Percentiles rank a stretch among this genome's conserved stretches.
phyloP scores from a whole-genome alignment of 1,140 invertebrate species.

The Fopius arisanus region DNA sequence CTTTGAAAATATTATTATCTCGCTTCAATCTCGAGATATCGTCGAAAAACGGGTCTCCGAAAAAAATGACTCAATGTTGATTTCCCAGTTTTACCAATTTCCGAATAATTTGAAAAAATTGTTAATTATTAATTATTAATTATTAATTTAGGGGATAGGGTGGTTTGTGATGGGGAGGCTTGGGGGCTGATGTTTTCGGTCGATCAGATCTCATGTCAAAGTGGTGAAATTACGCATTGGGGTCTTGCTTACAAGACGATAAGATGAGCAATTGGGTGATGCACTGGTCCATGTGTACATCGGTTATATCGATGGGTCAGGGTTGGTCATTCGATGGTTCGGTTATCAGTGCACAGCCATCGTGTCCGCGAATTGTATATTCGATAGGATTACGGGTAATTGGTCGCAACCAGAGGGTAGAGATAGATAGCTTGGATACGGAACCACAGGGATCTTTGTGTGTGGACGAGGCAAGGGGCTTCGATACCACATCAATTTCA shows the following conservation, averaged over 20 bases:
- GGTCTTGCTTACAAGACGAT: background rate
- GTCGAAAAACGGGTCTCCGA: no score
- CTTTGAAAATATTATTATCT: no score
- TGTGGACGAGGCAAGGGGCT: background rate
- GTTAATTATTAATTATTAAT: no score
- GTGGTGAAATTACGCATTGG: background rate
- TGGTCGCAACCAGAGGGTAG: conserved; percentile 10
- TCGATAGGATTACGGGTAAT: conserved; percentile 27
- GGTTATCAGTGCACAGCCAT: conserved; percentile 20
- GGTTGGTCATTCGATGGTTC: conserved; percentile 1
- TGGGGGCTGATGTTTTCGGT: no score
- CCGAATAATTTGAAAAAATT: no score
- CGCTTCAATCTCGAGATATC: no score
- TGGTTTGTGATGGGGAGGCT: no score
- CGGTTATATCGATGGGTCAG: conserved; percentile 5
- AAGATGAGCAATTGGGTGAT: conserved; percentile 26
- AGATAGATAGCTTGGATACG: conserved; percentile 1
- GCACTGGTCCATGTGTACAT: background rate
- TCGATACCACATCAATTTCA: conserved; percentile 21
- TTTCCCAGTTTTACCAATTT: no score
- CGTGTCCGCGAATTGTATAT: conserved; percentile 22
- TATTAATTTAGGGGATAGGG: no score
- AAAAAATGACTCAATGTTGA: no score
- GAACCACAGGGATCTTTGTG: conserved; percentile 22
- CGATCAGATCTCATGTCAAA: background rate